Percentiles rank a stretch among this genome's conserved stretches.
These are phyloP conservation scores for Lymantria monacha DNA, from an alignment of 2,888 invertebrate genomes.

Conservation along the genomic window DNA sequence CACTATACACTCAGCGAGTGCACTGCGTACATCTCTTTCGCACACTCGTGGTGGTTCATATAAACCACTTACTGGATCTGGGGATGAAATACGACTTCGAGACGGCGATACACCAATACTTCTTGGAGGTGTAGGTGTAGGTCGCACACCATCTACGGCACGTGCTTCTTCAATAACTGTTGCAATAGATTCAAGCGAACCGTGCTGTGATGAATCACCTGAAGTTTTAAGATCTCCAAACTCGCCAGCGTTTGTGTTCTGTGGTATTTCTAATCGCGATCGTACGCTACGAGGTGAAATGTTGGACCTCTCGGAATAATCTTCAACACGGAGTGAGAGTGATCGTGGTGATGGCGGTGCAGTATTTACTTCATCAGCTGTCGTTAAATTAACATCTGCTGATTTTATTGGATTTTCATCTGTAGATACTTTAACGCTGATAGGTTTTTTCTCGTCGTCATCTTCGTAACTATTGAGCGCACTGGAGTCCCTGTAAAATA, in stretches of 20 bases:
- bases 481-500: slow-evolving; percentile 67
- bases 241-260: slow-evolving; percentile 5
- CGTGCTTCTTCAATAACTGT: slow-evolving; percentile 22
- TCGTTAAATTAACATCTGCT: slow-evolving; percentile 7
- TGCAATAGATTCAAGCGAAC: slow-evolving; percentile 24
- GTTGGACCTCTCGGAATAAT: slow-evolving; percentile 60
- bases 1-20: slow-evolving; percentile 63
- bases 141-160: slow-evolving; percentile 9
- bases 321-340: slow-evolving; percentile 64
- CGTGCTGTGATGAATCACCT: slow-evolving; percentile 4
- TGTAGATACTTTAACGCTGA: slow-evolving; percentile 11
- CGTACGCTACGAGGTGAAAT: slow-evolving; percentile 32
- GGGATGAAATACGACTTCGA: slow-evolving; percentile 48
- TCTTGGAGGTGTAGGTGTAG: slow-evolving; percentile 36
- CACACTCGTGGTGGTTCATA: slow-evolving; percentile 34
- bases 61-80: slow-evolving; percentile 43
- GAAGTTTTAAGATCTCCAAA: neutral
- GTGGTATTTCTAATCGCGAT: slow-evolving; percentile 16
- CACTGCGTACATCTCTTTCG: slow-evolving; percentile 64
- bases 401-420: slow-evolving; percentile 7
- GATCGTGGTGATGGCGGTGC: slow-evolving; percentile 48
- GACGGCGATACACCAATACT: slow-evolving; percentile 42
- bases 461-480: slow-evolving; percentile 51
- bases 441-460: slow-evolving; percentile 15
- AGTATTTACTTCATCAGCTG: slow-evolving; percentile 9